Evolutionary conservation across 2,113 vertebrate genomes (phyloP).

Genomic region (Buteo buteo): DNA sequence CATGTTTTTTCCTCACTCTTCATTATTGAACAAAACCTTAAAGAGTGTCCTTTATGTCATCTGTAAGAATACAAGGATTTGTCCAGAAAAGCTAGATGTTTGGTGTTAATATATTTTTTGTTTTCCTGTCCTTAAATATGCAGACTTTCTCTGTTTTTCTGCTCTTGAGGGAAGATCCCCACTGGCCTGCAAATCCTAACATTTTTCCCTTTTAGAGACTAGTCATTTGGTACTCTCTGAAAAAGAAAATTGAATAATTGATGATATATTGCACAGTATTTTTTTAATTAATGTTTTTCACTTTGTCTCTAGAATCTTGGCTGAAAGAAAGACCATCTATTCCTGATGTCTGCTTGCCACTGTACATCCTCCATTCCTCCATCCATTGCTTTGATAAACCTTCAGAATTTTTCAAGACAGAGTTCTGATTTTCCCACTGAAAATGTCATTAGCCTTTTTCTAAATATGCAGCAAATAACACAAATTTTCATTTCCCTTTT

Average conservation of each 20-base stretch:
- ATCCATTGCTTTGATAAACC: not conserved
- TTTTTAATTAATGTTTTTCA: not conserved
- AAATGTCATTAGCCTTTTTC: not conserved
- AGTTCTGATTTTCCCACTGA: not conserved
- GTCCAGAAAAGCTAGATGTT: not conserved
- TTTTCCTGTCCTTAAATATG: not conserved
- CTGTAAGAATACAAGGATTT: not conserved
- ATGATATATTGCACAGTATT: not conserved
- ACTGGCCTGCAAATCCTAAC: not conserved
- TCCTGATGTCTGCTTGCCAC: not conserved
- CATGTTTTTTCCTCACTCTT: not conserved
- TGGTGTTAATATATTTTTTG: not conserved
- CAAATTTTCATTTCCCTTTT: not conserved
- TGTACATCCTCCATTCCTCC: not conserved
- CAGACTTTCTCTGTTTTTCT: not conserved
- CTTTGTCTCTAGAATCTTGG: not conserved
- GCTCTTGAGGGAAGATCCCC: not conserved
- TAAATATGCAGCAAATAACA: not conserved
- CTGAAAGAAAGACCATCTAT: not conserved
- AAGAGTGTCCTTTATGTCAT: not conserved
- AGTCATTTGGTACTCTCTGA: not conserved
- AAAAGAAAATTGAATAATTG: not conserved
- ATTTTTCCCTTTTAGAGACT: not conserved
- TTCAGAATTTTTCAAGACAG: not conserved
- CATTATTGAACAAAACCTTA: not conserved